A percentile compares a stretch with the other conserved stretches of the same genome.
Evolutionary conservation across 2,888 invertebrate genomes (phyloP).

Genomic region (Mechanitis messenoides): DNA sequence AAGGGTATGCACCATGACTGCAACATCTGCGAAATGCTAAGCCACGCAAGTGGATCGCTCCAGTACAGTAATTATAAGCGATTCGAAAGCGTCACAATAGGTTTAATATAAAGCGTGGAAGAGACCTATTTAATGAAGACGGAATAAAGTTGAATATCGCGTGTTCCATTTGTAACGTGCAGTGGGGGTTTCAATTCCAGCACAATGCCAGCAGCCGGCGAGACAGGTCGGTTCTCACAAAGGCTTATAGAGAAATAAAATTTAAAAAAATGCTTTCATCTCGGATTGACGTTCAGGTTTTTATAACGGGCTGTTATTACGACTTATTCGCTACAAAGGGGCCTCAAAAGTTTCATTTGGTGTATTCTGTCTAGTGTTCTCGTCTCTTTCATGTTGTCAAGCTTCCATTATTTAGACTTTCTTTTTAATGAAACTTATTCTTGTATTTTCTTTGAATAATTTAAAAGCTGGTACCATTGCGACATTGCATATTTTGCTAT

Average conservation of each 20-base stretch:
- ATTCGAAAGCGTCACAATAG: slow-evolving; percentile 1
- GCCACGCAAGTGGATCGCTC: slow-evolving; percentile 17
- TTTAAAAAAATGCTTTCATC: slow-evolving; percentile 44
- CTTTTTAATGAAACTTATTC: slow-evolving; percentile 12
- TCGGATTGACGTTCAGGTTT: slow-evolving; percentile 43
- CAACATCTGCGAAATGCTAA: slow-evolving; percentile 19
- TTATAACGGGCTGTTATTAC: slow-evolving; percentile 40
- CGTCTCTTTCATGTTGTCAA: slow-evolving; percentile 3
- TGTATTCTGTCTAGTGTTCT: slow-evolving; percentile 18
- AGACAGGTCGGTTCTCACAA: slow-evolving; percentile 32
- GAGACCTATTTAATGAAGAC: not conserved
- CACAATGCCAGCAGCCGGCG: slow-evolving; percentile 30
- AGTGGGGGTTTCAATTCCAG: slow-evolving; percentile 24
- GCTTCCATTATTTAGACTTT: slow-evolving; percentile 16
- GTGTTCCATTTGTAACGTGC: slow-evolving; percentile 13
- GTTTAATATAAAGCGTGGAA: slow-evolving; percentile 2
- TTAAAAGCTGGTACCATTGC: not conserved
- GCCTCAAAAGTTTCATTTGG: slow-evolving; percentile 25
- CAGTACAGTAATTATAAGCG: slow-evolving; percentile 4
- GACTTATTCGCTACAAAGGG: slow-evolving; percentile 34
- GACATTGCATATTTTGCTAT: slow-evolving; percentile 1
- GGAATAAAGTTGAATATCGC: slow-evolving; percentile 7
- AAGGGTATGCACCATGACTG: slow-evolving; percentile 18
- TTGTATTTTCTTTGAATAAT: slow-evolving; percentile 2
- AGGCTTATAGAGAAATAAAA: slow-evolving; percentile 37